Evolutionary conservation across 1,140 invertebrate species (phyloP).

Genomic region (Caenorhabditis latens): DNA sequence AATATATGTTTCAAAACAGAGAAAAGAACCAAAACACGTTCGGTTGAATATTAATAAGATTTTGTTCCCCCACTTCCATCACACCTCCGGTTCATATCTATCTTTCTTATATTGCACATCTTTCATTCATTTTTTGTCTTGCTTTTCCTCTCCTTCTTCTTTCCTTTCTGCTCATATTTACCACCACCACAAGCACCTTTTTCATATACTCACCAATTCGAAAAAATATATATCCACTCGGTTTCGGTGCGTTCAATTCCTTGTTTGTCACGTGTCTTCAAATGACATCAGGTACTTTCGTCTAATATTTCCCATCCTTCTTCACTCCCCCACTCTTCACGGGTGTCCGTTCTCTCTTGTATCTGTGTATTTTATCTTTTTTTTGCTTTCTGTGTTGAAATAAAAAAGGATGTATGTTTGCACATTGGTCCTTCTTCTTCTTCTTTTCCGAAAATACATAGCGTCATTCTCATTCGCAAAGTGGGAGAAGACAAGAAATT

Average conservation of each 20-base stretch:
- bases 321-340: constrained; percentile 22
- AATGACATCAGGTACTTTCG: constrained; percentile 50
- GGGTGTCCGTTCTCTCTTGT: constrained; percentile 37
- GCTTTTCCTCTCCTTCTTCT: neutral
- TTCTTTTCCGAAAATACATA: constrained; percentile 49
- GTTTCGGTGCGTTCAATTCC: neutral
- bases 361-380: constrained; percentile 56
- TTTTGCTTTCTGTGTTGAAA: constrained; percentile 21
- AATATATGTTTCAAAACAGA: too few relatives aligned
- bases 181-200: neutral
- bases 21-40: too few relatives aligned
- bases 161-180: neutral
- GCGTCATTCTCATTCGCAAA: constrained; percentile 53
- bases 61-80: neutral
- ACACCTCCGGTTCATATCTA: neutral
- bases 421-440: constrained; percentile 41
- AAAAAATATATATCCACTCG: constrained; percentile 2
- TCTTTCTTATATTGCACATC: neutral
- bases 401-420: constrained; percentile 56
- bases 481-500: constrained; percentile 54
- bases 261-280: constrained; percentile 42
- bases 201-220: neutral
- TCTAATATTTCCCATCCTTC: constrained; percentile 20
- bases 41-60: too few relatives aligned
- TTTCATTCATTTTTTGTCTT: constrained; percentile 9